Percentiles rank a stretch among this genome's conserved stretches.
phyloP scores from a whole-genome alignment of 2,797 vertebrate genomes.

The Cuniculus paca region DNA sequence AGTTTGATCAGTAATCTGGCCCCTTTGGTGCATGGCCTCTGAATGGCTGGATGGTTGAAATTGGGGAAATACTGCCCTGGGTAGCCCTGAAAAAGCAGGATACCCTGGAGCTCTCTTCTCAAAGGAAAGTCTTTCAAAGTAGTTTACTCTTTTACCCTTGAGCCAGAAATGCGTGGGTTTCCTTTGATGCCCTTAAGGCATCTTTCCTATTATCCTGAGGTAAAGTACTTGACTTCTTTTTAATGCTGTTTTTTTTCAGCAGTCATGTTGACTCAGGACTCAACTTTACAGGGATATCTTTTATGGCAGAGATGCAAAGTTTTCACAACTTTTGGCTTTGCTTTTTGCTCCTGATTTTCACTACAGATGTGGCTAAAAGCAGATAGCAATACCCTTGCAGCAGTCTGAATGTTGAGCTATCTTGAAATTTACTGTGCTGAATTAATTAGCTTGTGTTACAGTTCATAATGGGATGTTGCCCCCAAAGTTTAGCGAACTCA shows the following conservation, averaged over 20 bases:
- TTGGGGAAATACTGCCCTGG: neutral
- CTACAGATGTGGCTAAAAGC: neutral
- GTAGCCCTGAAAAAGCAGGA: neutral
- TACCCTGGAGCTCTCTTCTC: neutral
- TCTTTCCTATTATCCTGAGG: neutral
- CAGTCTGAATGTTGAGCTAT: neutral
- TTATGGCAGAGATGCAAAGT: neutral
- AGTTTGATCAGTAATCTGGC: neutral
- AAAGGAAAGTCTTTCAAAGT: neutral
- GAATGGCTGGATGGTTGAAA: neutral
- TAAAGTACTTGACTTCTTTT: neutral
- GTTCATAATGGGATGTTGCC: neutral
- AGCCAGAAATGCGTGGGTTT: neutral
- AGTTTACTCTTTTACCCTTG: neutral
- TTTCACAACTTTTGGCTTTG: neutral
- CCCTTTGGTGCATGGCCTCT: neutral
- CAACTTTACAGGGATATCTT: neutral
- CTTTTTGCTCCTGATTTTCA: neutral
- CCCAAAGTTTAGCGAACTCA: neutral
- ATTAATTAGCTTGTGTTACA: neutral
- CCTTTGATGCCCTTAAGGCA: neutral
- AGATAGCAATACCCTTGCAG: neutral
- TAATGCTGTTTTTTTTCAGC: neutral
- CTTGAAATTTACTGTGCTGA: neutral
- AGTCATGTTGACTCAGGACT: neutral